A percentile compares a stretch with the other conserved stretches of the same genome.
phyloP scores from a whole-genome alignment of 2,888 invertebrate genomes.

The Eretmocerus hayati region DNA sequence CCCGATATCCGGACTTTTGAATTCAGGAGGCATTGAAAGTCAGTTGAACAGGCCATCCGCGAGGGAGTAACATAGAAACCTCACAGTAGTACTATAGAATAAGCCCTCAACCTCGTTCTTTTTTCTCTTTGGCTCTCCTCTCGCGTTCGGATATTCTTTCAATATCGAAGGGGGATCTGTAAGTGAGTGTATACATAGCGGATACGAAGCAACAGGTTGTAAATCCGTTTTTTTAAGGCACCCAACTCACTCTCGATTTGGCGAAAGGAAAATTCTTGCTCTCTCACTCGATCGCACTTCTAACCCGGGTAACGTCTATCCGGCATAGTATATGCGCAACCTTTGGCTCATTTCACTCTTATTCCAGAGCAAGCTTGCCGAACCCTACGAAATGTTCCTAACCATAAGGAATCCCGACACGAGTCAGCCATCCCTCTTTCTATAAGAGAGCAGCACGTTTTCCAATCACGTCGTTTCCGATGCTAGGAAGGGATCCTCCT shows the following conservation, averaged over 20 bases:
- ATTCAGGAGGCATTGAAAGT: slow-evolving; percentile 39
- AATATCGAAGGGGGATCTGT: slow-evolving; percentile 49
- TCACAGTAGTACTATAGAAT: no score
- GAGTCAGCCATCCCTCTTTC: slow-evolving; percentile 36
- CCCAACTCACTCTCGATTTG: slow-evolving; percentile 25
- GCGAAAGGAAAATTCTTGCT: slow-evolving; percentile 20
- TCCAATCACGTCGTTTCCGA: slow-evolving; percentile 39
- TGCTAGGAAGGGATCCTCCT: background rate
- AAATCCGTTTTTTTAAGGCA: slow-evolving; percentile 44
- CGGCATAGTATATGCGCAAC: no score
- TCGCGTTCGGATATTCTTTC: slow-evolving; percentile 45
- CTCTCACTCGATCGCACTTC: slow-evolving; percentile 13
- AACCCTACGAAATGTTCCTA: slow-evolving; percentile 14
- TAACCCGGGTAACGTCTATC: no score
- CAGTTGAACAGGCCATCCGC: slow-evolving; percentile 27
- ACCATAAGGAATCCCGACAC: slow-evolving; percentile 33
- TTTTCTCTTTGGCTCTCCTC: no score
- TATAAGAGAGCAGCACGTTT: no score
- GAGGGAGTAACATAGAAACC: slow-evolving; percentile 25
- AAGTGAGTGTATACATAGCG: slow-evolving; percentile 36
- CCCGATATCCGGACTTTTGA: slow-evolving; percentile 40
- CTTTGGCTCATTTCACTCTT: slow-evolving; percentile 24
- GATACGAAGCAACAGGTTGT: slow-evolving; percentile 47
- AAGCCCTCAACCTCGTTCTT: no score
- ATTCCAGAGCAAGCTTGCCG: slow-evolving; percentile 11